A percentile compares a stretch with the other conserved stretches of the same genome.
Conservation (phyloP, 2,888 invertebrate genomes). For the Drosophila colorata region DNA sequence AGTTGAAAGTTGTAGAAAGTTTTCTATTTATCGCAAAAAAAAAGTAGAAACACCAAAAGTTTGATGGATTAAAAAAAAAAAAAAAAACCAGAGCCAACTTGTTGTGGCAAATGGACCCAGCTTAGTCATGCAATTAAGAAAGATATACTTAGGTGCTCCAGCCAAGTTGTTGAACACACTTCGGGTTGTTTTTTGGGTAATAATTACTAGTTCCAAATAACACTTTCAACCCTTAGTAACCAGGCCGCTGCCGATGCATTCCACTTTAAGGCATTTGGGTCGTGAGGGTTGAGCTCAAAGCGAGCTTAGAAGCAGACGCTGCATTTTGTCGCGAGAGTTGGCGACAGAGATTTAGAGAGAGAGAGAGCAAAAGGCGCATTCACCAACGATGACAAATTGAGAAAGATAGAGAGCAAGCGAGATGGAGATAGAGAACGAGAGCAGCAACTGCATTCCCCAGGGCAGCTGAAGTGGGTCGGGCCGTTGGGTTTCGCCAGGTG, state of each 20-base stretch:
- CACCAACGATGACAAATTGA: conserved; percentile 16
- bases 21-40: too few relatives aligned
- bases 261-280: conserved; percentile 2
- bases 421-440: background rate
- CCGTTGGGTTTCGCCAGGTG: conserved; percentile 28
- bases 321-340: conserved; percentile 25
- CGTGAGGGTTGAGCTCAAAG: conserved; percentile 20
- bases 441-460: conserved; percentile 21
- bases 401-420: conserved; percentile 4
- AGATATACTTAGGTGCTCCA: background rate
- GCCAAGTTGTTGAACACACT: too few relatives aligned
- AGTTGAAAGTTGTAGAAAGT: too few relatives aligned
- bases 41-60: background rate
- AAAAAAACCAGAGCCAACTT: background rate
- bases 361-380: conserved; percentile 7
- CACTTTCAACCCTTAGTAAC: background rate
- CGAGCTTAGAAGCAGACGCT: conserved; percentile 16
- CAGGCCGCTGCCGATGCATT: conserved; percentile 5
- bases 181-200: background rate
- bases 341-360: conserved; percentile 10
- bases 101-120: background rate
- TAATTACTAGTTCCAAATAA: background rate
- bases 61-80: background rate
- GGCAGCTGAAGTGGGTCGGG: conserved; percentile 3
- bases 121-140: background rate